Evolutionary conservation across 2,797 vertebrate genomes (phyloP).

Genomic region (Catamblyrhynchus diadema): DNA sequence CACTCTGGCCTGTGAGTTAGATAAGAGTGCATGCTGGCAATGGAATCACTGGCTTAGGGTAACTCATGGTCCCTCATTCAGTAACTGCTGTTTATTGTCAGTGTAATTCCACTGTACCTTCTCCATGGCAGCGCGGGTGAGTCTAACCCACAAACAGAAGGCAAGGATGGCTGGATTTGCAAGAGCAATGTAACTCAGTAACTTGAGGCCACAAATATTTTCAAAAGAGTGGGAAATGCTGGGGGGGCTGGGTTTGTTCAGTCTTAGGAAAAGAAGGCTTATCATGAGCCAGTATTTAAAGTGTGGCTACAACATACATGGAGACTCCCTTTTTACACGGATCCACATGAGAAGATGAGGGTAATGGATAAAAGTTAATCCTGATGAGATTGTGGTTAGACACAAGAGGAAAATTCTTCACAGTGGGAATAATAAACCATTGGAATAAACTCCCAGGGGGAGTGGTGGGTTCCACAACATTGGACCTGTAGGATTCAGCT

Average conservation of each 20-base stretch:
- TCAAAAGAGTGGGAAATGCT: neutral
- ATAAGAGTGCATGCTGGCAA: neutral
- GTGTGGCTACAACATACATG: neutral
- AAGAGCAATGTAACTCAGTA: neutral
- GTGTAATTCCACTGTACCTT: neutral
- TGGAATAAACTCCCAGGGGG: neutral
- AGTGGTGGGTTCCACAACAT: neutral
- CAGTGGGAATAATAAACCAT: neutral
- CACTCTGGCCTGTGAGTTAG: neutral
- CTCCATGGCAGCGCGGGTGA: accelerated
- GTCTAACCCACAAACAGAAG: neutral
- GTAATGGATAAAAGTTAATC: neutral
- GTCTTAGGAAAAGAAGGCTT: neutral
- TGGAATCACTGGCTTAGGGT: neutral
- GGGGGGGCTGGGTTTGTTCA: neutral
- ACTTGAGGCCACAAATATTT: neutral
- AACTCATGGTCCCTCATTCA: accelerated
- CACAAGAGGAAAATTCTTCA: neutral
- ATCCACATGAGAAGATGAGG: neutral
- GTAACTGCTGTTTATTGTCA: neutral
- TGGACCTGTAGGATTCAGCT: neutral
- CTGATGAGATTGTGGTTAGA: neutral
- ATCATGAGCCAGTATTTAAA: neutral
- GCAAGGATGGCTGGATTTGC: neutral
- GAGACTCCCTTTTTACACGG: neutral